Evolutionary conservation across 2,797 vertebrate species (phyloP).

Genomic region (Characodon lateralis): DNA sequence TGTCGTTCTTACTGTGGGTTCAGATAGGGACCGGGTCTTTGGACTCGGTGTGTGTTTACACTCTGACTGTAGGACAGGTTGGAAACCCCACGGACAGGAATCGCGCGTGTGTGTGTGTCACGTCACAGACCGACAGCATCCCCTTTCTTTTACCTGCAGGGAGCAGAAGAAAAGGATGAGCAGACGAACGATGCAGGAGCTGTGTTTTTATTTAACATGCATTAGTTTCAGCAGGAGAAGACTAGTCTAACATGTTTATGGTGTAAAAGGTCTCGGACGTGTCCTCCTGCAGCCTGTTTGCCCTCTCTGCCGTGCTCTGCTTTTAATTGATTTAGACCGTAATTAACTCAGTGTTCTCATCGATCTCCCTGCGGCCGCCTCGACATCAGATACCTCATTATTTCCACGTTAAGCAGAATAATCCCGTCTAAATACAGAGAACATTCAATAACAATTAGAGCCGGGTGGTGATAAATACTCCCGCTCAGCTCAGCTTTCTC

Average conservation of each 20-base stretch:
- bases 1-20: slow-evolving; percentile 8
- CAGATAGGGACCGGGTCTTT: not conserved
- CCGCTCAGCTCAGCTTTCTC: not conserved
- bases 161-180: not conserved
- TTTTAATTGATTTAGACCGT: slow-evolving; percentile 82
- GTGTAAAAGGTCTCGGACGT: not conserved
- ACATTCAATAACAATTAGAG: slow-evolving; percentile 69
- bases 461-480: slow-evolving; percentile 44
- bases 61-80: too few species aligned
- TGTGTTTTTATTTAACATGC: too few species aligned
- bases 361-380: slow-evolving; percentile 69
- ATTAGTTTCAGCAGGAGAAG: too few species aligned
- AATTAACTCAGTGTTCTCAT: slow-evolving; percentile 83
- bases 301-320: slow-evolving; percentile 39
- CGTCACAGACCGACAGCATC: slow-evolving; percentile 30
- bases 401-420: slow-evolving; percentile 75
- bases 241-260: not conserved
- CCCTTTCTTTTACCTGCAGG: slow-evolving; percentile 47
- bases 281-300: slow-evolving; percentile 26
- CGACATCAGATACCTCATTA: slow-evolving; percentile 71
- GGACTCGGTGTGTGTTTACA: not conserved
- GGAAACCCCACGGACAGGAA: too few species aligned
- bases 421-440: slow-evolving; percentile 74
- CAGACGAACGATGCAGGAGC: not conserved
- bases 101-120: not conserved